Conservation (phyloP, 1,140 invertebrate species). For the Anoplophora glabripennis region DNA sequence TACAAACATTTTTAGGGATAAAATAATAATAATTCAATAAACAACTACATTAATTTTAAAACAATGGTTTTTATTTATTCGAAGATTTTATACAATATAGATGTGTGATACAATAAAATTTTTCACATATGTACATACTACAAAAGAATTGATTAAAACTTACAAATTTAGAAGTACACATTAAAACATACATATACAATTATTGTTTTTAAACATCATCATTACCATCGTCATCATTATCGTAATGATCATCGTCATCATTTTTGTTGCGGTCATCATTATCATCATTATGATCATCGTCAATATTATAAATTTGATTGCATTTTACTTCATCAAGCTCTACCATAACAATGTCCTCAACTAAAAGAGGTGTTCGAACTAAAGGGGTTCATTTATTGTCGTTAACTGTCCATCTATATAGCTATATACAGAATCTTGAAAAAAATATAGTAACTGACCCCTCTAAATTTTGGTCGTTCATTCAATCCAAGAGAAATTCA, state of each 20-base stretch:
- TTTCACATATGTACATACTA: not conserved
- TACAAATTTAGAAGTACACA: not conserved
- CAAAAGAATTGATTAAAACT: not conserved
- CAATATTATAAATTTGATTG: not conserved
- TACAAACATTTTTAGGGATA: not conserved
- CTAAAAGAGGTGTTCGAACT: conserved; percentile 11
- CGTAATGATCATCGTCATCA: conserved; percentile 3
- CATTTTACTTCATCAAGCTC: conserved; percentile 1
- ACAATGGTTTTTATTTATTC: not conserved
- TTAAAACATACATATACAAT: not conserved
- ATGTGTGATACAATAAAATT: not conserved
- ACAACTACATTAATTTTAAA: not conserved
- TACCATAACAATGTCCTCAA: conserved; percentile 8
- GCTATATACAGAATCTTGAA: too few species aligned
- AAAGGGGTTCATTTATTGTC: too few species aligned
- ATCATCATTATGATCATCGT: not conserved
- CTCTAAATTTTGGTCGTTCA: too few species aligned
- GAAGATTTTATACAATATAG: not conserved
- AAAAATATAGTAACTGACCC: too few species aligned
- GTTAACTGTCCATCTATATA: too few species aligned
- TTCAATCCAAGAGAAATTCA: too few species aligned
- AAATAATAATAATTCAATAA: not conserved
- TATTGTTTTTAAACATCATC: not conserved
- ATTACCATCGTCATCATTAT: too few species aligned
- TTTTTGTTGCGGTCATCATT: too few species aligned